phyloP scores from a whole-genome alignment of 2,888 invertebrate genomes.

The Strigamia crassipes region DNA sequence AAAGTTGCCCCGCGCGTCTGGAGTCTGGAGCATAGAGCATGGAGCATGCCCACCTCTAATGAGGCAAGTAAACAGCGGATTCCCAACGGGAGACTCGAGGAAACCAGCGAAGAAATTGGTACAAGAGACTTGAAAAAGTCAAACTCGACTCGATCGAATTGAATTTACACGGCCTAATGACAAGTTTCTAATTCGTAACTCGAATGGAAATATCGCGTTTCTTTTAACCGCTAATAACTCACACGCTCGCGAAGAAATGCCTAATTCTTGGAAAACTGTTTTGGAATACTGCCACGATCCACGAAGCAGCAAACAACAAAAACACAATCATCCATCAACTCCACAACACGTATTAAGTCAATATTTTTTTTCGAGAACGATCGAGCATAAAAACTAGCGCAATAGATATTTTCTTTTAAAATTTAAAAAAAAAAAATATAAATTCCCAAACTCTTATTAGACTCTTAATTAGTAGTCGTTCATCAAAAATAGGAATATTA shows the following conservation, averaged over 20 bases:
- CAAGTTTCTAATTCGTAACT: background rate
- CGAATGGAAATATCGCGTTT: no score
- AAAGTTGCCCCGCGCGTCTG: constrained; percentile 16
- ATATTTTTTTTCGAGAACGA: background rate
- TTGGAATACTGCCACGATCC: constrained; percentile 6
- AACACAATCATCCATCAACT: constrained; percentile 26
- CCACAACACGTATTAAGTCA: background rate
- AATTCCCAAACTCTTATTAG: background rate
- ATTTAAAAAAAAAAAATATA: background rate
- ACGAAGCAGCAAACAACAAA: background rate
- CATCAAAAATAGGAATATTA: constrained; percentile 4
- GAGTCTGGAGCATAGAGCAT: no score
- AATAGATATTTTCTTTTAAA: background rate
- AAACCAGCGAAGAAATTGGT: constrained; percentile 1
- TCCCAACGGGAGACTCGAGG: constrained; percentile 15
- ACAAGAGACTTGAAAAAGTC: background rate
- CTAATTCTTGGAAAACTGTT: background rate
- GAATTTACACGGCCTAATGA: constrained; percentile 6
- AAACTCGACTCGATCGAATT: background rate
- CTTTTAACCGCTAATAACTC: background rate
- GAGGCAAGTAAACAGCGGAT: constrained; percentile 28
- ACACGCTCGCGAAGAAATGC: background rate
- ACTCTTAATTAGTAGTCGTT: background rate
- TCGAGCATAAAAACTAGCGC: no score
- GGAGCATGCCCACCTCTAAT: constrained; percentile 14